Evolutionary conservation across 2,113 vertebrate genomes (phyloP).

Genomic region (Mustelus asterias): DNA sequence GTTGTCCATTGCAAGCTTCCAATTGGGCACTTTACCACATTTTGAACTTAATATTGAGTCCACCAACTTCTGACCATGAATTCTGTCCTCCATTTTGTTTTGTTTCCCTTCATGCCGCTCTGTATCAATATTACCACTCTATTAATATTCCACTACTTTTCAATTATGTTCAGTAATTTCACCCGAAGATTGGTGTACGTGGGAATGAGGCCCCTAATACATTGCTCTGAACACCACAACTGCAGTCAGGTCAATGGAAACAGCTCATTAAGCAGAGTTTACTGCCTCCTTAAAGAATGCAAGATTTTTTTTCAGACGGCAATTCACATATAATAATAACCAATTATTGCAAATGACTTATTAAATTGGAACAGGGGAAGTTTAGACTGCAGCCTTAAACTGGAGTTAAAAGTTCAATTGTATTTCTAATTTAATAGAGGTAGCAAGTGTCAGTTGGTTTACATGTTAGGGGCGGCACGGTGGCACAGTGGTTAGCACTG

Average conservation of each 20-base stretch:
- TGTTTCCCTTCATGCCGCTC: no score
- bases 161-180: not conserved
- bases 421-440: not conserved
- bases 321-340: no score
- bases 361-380: not conserved
- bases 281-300: not conserved
- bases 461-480: not conserved
- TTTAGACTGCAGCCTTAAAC: not conserved
- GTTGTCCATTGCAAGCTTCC: no score
- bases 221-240: not conserved
- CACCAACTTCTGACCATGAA: no score
- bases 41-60: no score
- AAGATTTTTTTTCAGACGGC: not conserved
- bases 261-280: not conserved
- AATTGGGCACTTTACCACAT: no score
- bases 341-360: not conserved
- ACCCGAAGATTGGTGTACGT: not conserved
- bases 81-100: no score
- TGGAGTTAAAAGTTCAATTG: not conserved
- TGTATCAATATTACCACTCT: no score
- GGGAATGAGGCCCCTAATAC: not conserved
- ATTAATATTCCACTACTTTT: not conserved
- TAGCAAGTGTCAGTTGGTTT: not conserved
- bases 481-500: no score
- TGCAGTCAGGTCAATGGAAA: not conserved